A percentile compares a stretch with the other conserved stretches of the same genome.
phyloP scores from a whole-genome alignment of 2,797 vertebrate genomes.

The Acanthopagrus latus region DNA sequence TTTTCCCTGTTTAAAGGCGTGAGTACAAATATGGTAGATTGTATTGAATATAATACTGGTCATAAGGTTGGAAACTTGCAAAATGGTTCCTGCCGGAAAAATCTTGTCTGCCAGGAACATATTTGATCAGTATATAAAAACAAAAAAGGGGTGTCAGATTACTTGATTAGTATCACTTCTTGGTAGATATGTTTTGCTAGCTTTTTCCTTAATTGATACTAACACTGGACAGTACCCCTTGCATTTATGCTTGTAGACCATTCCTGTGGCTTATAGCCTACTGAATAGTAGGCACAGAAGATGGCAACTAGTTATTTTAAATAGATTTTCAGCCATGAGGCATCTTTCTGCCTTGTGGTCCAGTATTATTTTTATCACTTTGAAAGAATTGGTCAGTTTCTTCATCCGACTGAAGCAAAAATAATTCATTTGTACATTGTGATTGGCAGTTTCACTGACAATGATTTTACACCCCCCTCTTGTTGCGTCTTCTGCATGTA shows the following conservation, averaged over 20 bases:
- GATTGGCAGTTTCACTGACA: constrained; percentile 37
- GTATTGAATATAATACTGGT: constrained; percentile 65
- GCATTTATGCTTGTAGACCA: constrained; percentile 44
- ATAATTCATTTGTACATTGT: neutral
- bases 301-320: constrained; percentile 50
- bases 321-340: constrained; percentile 42
- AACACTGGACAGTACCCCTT: constrained; percentile 53
- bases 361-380: constrained; percentile 61
- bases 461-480: neutral
- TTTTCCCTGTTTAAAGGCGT: constrained; percentile 25
- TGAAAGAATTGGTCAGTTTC: constrained; percentile 32
- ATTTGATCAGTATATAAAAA: neutral
- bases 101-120: neutral
- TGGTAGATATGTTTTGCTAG: constrained; percentile 42
- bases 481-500: constrained; percentile 70
- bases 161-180: constrained; percentile 25
- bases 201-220: constrained; percentile 54
- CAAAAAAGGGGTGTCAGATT: constrained; percentile 66
- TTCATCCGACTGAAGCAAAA: constrained; percentile 21
- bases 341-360: constrained; percentile 65
- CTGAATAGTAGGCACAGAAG: constrained; percentile 60
- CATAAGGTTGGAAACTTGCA: constrained; percentile 63
- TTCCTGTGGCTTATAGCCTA: constrained; percentile 32
- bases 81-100: constrained; percentile 32
- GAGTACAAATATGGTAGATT: neutral